phyloP scores from a whole-genome alignment of 2,113 vertebrate genomes.

The Gymnogyps californianus region DNA sequence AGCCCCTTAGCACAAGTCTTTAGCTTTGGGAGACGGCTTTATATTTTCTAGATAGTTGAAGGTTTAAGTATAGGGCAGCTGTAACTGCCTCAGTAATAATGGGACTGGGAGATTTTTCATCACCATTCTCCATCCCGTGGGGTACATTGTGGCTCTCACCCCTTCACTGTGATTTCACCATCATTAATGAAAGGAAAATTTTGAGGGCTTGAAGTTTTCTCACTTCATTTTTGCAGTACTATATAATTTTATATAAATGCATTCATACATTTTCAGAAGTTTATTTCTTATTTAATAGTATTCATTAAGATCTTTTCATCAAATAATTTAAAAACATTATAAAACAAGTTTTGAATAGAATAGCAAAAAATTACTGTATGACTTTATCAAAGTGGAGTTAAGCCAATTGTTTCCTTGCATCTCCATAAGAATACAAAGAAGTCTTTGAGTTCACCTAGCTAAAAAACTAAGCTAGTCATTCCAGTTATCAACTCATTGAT shows the following conservation, averaged over 20 bases:
- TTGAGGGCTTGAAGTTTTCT: not conserved
- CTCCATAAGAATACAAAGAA: not conserved
- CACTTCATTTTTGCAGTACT: not conserved
- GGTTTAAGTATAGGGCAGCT: not conserved
- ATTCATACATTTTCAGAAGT: not conserved
- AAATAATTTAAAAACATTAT: not conserved
- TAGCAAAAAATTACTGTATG: not conserved
- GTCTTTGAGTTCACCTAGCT: not conserved
- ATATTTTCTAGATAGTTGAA: not conserved
- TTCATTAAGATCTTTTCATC: not conserved
- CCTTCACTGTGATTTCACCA: not conserved
- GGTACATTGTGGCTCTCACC: not conserved
- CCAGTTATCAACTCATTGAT: not conserved
- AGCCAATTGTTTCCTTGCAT: not conserved
- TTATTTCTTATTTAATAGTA: not conserved
- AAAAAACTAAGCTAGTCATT: not conserved
- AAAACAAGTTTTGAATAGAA: not conserved
- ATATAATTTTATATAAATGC: not conserved
- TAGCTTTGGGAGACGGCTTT: not conserved
- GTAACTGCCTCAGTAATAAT: not conserved
- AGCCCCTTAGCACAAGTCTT: not conserved
- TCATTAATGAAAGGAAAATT: not conserved
- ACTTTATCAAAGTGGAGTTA: not conserved
- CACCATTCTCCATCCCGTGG: not conserved
- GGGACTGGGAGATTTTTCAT: not conserved